Evolutionary conservation across 1,140 invertebrate genomes (phyloP).

Genomic region (Drosophila dunni): DNA sequence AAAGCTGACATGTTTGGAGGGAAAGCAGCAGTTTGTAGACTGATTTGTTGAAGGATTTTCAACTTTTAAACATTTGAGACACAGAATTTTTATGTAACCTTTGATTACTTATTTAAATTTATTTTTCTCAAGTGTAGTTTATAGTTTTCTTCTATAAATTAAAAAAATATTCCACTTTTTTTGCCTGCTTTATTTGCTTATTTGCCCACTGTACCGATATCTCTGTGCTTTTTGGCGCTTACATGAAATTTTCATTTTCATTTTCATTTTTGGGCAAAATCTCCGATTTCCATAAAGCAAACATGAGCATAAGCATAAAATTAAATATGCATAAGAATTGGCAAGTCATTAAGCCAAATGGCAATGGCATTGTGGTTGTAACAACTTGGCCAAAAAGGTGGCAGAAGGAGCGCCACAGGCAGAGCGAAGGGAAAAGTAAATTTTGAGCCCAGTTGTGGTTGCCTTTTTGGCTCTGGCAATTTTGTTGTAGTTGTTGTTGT

Average conservation of each 20-base stretch:
- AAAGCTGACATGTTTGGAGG: not conserved
- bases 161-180: too few relatives aligned
- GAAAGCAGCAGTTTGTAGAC: too few relatives aligned
- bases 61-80: too few relatives aligned
- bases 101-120: too few relatives aligned
- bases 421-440: not conserved
- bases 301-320: slow-evolving; percentile 80
- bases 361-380: slow-evolving; percentile 51
- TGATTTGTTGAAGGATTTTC: too few relatives aligned
- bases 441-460: slow-evolving; percentile 26
- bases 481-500: slow-evolving; percentile 1
- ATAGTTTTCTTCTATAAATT: too few relatives aligned
- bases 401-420: not conserved
- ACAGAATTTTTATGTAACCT: too few relatives aligned
- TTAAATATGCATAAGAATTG: slow-evolving; percentile 76
- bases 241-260: slow-evolving; percentile 51
- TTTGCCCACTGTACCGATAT: slow-evolving; percentile 27
- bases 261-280: slow-evolving; percentile 55
- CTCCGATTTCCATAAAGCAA: slow-evolving; percentile 78
- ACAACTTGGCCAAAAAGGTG: not conserved
- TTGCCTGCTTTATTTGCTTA: too few relatives aligned
- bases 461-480: slow-evolving; percentile 40
- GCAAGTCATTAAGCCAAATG: slow-evolving; percentile 63
- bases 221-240: slow-evolving; percentile 18
- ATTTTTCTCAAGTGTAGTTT: too few relatives aligned